Conservation (phyloP, 1,140 invertebrate genomes). For the Battus philenor region DNA sequence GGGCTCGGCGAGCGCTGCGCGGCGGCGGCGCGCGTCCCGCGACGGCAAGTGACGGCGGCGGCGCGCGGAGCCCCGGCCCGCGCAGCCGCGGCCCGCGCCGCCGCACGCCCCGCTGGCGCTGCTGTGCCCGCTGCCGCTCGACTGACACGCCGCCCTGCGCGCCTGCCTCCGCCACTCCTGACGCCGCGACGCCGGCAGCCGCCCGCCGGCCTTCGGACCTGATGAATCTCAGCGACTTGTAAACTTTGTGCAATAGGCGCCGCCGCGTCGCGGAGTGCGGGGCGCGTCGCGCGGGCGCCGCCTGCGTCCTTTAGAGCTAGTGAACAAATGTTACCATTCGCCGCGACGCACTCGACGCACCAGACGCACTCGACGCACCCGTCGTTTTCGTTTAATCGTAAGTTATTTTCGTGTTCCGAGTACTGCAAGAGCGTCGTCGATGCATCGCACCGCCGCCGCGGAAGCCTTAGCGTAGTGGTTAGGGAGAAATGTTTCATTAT, state of each 20-base stretch:
- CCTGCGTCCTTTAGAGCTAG: conserved; percentile 59
- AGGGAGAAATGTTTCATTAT: conserved; percentile 61
- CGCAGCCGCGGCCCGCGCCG: conserved; percentile 29
- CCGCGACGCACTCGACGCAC: conserved; percentile 63
- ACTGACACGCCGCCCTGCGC: conserved; percentile 27
- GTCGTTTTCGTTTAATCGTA: conserved; percentile 56
- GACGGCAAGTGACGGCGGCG: conserved; percentile 81
- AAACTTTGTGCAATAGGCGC: conserved; percentile 33
- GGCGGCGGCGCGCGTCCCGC: conserved; percentile 73
- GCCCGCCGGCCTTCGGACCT: conserved; percentile 21
- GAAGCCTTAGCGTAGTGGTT: conserved; percentile 65
- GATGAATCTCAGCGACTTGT: conserved; percentile 43
- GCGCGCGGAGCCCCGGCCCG: conserved; percentile 55
- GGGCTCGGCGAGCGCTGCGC: conserved; percentile 42
- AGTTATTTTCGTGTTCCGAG: conserved; percentile 50
- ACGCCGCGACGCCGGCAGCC: too few relatives aligned
- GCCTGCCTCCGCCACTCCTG: conserved; percentile 7
- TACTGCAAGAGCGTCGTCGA: conserved; percentile 45
- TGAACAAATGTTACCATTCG: conserved; percentile 73
- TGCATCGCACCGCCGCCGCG: conserved; percentile 25
- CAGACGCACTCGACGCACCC: conserved; percentile 66
- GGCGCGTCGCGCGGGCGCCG: too few relatives aligned
- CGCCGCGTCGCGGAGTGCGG: conserved; percentile 22
- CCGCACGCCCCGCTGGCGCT: conserved; percentile 22
- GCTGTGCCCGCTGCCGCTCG: conserved; percentile 38